Evolutionary conservation across 1,140 invertebrate genomes (phyloP).

Genomic region (Mizuhopecten yessoensis): DNA sequence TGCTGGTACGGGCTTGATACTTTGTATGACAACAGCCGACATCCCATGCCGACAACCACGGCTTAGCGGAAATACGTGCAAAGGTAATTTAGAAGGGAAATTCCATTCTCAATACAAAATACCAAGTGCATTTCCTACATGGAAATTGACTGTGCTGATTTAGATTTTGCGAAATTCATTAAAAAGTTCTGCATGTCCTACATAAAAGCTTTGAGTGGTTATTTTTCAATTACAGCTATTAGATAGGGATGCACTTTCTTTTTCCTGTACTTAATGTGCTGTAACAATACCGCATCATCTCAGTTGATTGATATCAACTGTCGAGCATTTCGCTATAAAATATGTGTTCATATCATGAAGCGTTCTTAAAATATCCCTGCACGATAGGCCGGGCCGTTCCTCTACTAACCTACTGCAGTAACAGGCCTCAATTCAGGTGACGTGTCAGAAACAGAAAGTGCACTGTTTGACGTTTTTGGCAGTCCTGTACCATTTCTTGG

Average conservation of each 20-base stretch:
- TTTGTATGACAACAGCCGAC: background rate
- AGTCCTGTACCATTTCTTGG: too few species aligned
- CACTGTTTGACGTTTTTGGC: too few species aligned
- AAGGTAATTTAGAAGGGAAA: conserved; percentile 16
- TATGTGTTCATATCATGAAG: background rate
- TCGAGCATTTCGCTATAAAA: background rate
- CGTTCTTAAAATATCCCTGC: background rate
- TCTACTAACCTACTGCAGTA: too few species aligned
- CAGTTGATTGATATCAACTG: background rate
- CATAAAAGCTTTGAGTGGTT: conserved; percentile 15
- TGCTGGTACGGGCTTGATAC: background rate
- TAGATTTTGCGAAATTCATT: background rate
- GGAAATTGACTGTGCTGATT: conserved; percentile 2
- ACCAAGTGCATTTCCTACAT: conserved; percentile 8
- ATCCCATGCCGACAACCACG: background rate
- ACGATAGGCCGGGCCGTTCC: background rate
- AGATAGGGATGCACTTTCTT: background rate
- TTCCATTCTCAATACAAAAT: background rate
- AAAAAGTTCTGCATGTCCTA: background rate
- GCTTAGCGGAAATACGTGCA: background rate
- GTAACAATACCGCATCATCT: background rate
- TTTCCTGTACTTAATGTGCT: background rate
- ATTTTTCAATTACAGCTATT: background rate
- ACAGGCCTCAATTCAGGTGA: too few species aligned
- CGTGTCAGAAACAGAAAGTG: too few species aligned